phyloP scores from a whole-genome alignment of 2,888 invertebrate species.

The Orthosia cruda region DNA sequence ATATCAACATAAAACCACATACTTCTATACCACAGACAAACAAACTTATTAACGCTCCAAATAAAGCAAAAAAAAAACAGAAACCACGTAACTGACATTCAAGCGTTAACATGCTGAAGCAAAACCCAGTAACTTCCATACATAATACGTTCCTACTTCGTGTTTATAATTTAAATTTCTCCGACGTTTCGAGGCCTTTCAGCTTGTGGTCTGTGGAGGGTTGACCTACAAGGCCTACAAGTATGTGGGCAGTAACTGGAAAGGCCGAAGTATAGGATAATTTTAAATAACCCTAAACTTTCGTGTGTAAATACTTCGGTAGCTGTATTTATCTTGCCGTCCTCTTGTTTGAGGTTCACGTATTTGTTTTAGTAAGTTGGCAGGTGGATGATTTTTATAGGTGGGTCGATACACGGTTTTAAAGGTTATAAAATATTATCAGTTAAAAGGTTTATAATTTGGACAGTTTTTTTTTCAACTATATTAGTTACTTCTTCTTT shows the following conservation, averaged over 20 bases:
- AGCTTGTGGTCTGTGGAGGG: slow-evolving; percentile 51
- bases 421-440: background rate
- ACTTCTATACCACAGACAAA: slow-evolving; percentile 8
- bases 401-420: background rate
- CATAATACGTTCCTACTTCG: slow-evolving; percentile 33
- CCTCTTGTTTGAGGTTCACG: background rate
- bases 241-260: slow-evolving; percentile 24
- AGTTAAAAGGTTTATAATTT: background rate
- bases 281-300: slow-evolving; percentile 55
- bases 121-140: slow-evolving; percentile 26
- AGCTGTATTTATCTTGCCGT: slow-evolving; percentile 30
- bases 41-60: slow-evolving; percentile 17
- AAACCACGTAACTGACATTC: slow-evolving; percentile 16
- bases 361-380: slow-evolving; percentile 8
- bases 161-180: slow-evolving; percentile 50
- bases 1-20: background rate
- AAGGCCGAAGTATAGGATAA: slow-evolving; percentile 24
- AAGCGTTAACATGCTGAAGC: slow-evolving; percentile 23
- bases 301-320: slow-evolving; percentile 29
- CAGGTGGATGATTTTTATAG: too few species aligned
- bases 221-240: slow-evolving; percentile 55
- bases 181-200: slow-evolving; percentile 33
- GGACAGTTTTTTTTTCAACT: too few species aligned
- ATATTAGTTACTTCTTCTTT: background rate
- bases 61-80: slow-evolving; percentile 34